Evolutionary conservation across 2,113 vertebrate genomes (phyloP), one percentile per base, ranked within the genome.

Genomic region (Cebus imitator): DNA sequence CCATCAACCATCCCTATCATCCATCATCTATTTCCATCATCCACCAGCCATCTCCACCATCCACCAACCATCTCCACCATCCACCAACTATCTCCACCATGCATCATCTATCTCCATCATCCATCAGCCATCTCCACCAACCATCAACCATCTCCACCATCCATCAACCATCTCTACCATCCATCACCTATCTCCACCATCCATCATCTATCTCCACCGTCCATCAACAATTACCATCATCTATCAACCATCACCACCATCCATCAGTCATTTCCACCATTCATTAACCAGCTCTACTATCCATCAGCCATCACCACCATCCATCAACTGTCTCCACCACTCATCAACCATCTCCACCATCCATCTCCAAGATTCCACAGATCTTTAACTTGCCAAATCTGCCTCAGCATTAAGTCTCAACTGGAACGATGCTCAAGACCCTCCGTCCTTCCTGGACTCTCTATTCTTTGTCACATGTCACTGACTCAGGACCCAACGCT

Each of bases 41-140:
- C 13, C 13, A 66, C 1, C n/a, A n/a, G 18, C 43, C 35, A 1
- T 37, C 57, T 16, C 32, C 6, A 68, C 2, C 6, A 32, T 16
- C 13, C 5, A 35, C 0, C 14, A 14, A 17, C 13, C 32, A 68
- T 1, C 64, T 6, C 30, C 0, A 35, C 5, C 30, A 35, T 32
- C 64, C 13, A 35, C 0, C 30, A 16, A 66, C 12, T 13, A 14
- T 1, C 64, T 2, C 30, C 1, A 72, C 5, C 30, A 66, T 6
- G 5, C 64, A 35, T 0, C n/a, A 37, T 2, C 16, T 23, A 1
- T 37, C 32, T 50, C 32, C 8, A 50, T 6, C 16, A 4, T 72
- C 20, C 30, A 35, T 0, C 2, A 66, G 8, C 64, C 6, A 35
- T 0, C 64, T 1, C 32, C 0, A 68, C 0, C 14, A 32, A 16